A percentile compares a stretch with the other conserved stretches of the same genome.
These are phyloP conservation scores for Hormiphora californensis DNA, from an alignment of 37 sponge, comb jelly and placozoan genomes.

Conservation along the genomic window DNA sequence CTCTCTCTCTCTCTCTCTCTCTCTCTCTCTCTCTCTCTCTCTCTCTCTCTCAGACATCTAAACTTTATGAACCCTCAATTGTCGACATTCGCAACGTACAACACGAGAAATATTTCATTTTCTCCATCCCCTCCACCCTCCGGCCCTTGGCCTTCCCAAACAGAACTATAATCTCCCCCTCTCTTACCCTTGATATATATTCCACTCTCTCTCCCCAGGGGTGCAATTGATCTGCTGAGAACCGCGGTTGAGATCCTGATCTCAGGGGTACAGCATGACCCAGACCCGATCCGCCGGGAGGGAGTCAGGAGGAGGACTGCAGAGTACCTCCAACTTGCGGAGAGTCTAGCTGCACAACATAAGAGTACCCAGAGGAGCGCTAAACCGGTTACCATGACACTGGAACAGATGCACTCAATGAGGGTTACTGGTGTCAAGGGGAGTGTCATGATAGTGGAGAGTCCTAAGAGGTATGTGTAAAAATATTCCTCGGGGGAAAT, in stretches of 20 bases:
- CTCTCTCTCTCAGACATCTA: no score
- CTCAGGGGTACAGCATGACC: constrained; percentile 36
- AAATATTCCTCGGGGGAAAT: no score
- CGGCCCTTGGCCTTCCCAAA: no score
- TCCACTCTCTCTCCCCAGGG: no score
- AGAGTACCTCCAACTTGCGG: constrained; percentile 34
- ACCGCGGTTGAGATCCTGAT: constrained; percentile 46
- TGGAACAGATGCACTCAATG: not conserved
- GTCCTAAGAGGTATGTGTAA: constrained; percentile 50
- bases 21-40: no score
- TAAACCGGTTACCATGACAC: constrained; percentile 15
- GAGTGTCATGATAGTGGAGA: constrained; percentile 11
- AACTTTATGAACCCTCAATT: no score
- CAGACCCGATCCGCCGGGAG: constrained; percentile 30
- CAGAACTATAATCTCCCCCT: no score
- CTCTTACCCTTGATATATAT: no score
- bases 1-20: no score
- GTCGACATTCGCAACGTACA: no score
- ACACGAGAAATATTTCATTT: no score
- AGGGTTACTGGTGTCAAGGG: constrained; percentile 29
- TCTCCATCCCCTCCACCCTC: no score
- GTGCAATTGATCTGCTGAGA: constrained; percentile 13
- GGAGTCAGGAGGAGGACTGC: constrained; percentile 34
- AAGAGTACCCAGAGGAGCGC: not conserved
- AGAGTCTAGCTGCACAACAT: constrained; percentile 29